Percentiles rank a stretch among this genome's conserved stretches.
Conservation (phyloP, 2,797 vertebrate species). For the Acanthurus leucopareius region DNA sequence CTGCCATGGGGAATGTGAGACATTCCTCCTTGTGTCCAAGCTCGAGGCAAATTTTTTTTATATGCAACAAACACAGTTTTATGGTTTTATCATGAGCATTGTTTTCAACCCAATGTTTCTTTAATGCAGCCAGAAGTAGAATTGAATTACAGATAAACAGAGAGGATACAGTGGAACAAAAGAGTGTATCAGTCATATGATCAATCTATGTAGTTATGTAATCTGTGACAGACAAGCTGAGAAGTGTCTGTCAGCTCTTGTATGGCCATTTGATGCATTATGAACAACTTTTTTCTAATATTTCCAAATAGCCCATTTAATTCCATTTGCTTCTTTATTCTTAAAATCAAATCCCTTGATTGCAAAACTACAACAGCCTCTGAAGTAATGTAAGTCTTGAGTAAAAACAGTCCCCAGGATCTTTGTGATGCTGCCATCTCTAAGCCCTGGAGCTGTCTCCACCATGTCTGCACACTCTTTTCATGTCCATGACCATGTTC, state of each 20-base stretch:
- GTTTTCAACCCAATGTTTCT: slow-evolving; percentile 4
- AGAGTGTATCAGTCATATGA: neutral
- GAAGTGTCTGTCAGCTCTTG: too few relatives aligned
- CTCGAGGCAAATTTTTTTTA: slow-evolving; percentile 6
- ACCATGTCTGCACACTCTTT: slow-evolving; percentile 13
- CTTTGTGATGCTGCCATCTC: slow-evolving; percentile 14
- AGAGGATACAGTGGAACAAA: neutral
- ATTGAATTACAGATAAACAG: neutral
- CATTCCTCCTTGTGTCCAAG: slow-evolving; percentile 8
- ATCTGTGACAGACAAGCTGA: too few relatives aligned
- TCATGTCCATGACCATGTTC: neutral
- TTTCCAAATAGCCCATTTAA: neutral
- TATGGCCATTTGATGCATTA: too few relatives aligned
- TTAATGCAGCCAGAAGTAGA: neutral
- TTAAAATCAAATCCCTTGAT: slow-evolving; percentile 1
- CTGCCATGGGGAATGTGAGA: neutral
- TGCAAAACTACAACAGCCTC: neutral
- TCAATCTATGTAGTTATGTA: neutral
- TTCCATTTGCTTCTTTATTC: neutral
- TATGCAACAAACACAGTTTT: neutral
- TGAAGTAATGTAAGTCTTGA: neutral
- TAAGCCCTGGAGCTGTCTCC: neutral
- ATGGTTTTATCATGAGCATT: neutral
- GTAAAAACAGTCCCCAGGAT: neutral
- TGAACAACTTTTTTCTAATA: neutral